Evolutionary conservation across 2,797 vertebrate genomes (phyloP).

Genomic region (Arrhamphus sclerolepis): DNA sequence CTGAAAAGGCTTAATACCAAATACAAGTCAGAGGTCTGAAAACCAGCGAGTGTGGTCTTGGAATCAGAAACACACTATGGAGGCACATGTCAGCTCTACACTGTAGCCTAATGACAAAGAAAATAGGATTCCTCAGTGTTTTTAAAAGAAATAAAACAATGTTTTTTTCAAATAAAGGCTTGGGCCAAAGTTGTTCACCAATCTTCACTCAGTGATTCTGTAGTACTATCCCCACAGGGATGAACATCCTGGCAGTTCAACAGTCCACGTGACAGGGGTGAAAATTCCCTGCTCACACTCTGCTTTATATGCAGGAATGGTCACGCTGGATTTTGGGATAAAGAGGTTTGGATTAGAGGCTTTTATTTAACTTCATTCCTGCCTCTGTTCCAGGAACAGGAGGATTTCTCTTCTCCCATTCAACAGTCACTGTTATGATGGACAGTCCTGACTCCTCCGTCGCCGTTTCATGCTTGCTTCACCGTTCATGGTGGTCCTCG

Average conservation of each 20-base stretch:
- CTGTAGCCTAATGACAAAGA: constrained; percentile 30
- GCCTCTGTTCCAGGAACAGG: constrained; percentile 41
- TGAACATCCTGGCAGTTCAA: constrained; percentile 34
- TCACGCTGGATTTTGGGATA: constrained; percentile 55
- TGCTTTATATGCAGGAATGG: constrained; percentile 65
- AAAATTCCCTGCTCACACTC: constrained; percentile 53
- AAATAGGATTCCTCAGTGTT: constrained; percentile 34
- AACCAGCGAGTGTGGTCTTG: constrained; percentile 32
- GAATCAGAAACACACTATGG: constrained; percentile 41
- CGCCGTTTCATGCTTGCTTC: constrained; percentile 70
- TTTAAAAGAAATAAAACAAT: constrained; percentile 35
- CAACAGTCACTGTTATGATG: constrained; percentile 39
- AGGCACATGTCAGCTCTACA: constrained; percentile 54
- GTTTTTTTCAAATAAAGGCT: constrained; percentile 26
- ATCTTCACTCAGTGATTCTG: constrained; percentile 29
- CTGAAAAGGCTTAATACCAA: constrained; percentile 51
- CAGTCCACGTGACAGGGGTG: constrained; percentile 45
- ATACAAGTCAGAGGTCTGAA: constrained; percentile 42
- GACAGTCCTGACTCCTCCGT: constrained; percentile 75
- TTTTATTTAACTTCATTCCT: constrained; percentile 45
- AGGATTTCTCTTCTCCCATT: constrained; percentile 46
- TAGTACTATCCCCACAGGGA: constrained; percentile 34
- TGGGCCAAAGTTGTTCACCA: constrained; percentile 22
- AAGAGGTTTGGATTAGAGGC: constrained; percentile 60
- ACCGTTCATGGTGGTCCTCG: constrained; percentile 63